Evolutionary conservation across 2,797 vertebrate genomes (phyloP).

Genomic region (Stomatorhinus walkeri): DNA sequence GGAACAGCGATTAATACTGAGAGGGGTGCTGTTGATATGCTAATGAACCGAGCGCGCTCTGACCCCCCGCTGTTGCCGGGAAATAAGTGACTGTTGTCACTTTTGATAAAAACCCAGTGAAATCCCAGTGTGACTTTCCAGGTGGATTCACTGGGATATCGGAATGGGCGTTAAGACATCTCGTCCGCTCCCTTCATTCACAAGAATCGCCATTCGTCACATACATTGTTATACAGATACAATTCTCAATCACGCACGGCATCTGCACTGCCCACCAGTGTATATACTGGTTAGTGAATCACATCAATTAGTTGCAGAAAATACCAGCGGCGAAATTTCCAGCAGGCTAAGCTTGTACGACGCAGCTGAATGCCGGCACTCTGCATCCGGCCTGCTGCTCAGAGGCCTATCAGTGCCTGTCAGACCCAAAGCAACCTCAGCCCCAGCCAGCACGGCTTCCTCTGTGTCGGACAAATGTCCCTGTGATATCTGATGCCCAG

Average conservation of each 20-base stretch:
- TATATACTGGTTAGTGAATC: background rate
- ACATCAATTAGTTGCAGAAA: background rate
- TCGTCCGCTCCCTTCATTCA: background rate
- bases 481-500: background rate
- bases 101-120: conserved; percentile 14
- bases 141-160: background rate
- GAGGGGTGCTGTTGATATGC: conserved; percentile 50
- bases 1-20: conserved; percentile 67
- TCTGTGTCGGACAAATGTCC: background rate
- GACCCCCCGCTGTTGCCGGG: conserved; percentile 65
- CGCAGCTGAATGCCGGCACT: background rate
- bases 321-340: background rate
- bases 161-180: background rate
- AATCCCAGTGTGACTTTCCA: background rate
- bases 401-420: background rate
- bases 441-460: background rate
- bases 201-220: background rate
- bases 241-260: background rate
- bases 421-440: background rate
- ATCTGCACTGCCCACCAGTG: background rate
- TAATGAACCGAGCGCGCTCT: conserved; percentile 72
- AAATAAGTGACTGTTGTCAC: conserved; percentile 64
- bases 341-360: background rate
- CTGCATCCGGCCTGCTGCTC: background rate
- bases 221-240: background rate